These are phyloP conservation scores for Orycteropus afer DNA, from an alignment of 2,113 vertebrate genomes.

Conservation along the genomic window DNA sequence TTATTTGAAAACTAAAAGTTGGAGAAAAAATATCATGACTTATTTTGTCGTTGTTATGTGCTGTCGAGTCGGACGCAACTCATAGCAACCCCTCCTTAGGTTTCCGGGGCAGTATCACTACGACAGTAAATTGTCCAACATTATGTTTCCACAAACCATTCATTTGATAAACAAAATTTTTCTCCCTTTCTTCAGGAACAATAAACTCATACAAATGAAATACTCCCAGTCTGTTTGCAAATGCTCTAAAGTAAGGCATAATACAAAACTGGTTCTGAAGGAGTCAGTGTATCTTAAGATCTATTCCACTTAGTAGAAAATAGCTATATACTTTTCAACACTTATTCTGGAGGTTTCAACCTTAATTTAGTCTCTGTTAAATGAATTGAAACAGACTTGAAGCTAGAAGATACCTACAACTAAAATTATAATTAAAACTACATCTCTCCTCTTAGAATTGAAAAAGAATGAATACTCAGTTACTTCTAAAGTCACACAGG, in stretches of 20 bases:
- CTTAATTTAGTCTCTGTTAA: background rate
- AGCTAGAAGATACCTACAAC: background rate
- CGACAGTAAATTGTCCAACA: too few relatives aligned
- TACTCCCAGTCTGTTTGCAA: constrained; percentile 48
- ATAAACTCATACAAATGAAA: constrained; percentile 57
- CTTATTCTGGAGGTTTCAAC: background rate
- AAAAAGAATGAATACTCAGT: background rate
- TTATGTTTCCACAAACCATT: constrained; percentile 15
- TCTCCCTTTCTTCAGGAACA: constrained; percentile 14
- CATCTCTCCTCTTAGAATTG: background rate
- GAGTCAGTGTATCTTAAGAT: background rate
- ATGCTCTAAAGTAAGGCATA: background rate
- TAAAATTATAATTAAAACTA: constrained; percentile 14
- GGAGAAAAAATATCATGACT: constrained; percentile 14
- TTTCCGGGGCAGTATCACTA: too few relatives aligned
- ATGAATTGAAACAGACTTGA: background rate
- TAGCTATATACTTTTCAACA: background rate
- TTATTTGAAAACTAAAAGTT: constrained; percentile 39
- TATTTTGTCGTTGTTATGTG: too few relatives aligned
- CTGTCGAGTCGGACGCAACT: too few relatives aligned
- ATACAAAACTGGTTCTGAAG: background rate
- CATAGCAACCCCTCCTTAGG: too few relatives aligned
- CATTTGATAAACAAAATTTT: constrained; percentile 71
- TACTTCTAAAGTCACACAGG: background rate
- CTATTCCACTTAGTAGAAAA: background rate